Evolutionary conservation across 2,797 vertebrate species (phyloP), one percentile per base, ranked within the genome.

Genomic region (Numenius phaeopus): DNA sequence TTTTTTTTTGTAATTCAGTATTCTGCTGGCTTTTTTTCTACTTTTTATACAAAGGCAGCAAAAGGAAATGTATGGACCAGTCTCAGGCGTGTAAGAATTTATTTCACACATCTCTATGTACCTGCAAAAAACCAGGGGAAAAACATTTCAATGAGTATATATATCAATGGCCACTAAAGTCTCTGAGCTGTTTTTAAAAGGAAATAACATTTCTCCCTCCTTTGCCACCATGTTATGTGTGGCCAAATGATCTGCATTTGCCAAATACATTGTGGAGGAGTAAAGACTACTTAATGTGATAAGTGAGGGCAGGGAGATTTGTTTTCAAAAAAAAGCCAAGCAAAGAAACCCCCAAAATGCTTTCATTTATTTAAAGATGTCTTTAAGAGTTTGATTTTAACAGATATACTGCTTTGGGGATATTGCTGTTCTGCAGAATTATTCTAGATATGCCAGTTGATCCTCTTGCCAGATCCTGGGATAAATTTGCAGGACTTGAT

Each of bases 311-410:
- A 55, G 24, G 22, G 44, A 83, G 44, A 8, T 47, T 91, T 87
- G 32, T 20, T 87, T 78, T 59, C 10, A 70, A 65, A 62, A 79
- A 42, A 26, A 39, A 76, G 1, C 10, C 24, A 9, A 30, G 13
- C 24, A 23, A 14, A 52, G 37, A 57, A 59, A 7, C 0, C 0
- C 10, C 7, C 10, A 49, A 44, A 17, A 10, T 24, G 5, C 11
- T 61, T 78, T 32, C 3, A 40, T 54, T 95, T 75, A 21, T 61
- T 81, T 57, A 16, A 64, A 69, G 46, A 21, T 14, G 9, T 47
- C 19, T 88, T 84, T 59, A 69, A 81, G 27, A 32, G n/a, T 40
- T 62, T 54, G 14, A 20, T 61, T 87, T 67, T 71, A 67, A 19
- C 30, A 78, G 30, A 11, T 34, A 9, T 1, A 14, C 3, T 4